Base-by-base conservation (phyloP, 2,888 invertebrate genomes). In the Rutpela maculata region DNA sequence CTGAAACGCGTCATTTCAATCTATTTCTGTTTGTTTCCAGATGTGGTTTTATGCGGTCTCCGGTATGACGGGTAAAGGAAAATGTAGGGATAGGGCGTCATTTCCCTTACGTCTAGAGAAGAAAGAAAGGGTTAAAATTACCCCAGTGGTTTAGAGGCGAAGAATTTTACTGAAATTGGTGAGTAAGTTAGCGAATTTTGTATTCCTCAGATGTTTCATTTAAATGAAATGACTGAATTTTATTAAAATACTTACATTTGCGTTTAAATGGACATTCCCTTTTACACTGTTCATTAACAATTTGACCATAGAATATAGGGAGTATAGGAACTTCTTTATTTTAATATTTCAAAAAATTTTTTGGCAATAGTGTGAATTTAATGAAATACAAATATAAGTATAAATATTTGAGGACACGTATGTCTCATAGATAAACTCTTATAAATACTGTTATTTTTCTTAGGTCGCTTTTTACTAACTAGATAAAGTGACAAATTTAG, bases 141-240 rank as follows among this genome's bases (percentile, higher is more conserved):
- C 81, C 82, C 82, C 17, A 66, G 81, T 68, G 79, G 79, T 77
- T 79, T 78, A 74, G 67, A 79, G 79, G 80, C 79, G 80, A 83
- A 84, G 82, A 82, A 84, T 82, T 81, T 80, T 74, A 73, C 65
- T 77, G 78, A 74, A 78, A 78, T 74, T 77, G 80, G 81, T 66
- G 78, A 78, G 79, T 76, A 81, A 81, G 78, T 79, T 82, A 82
- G 80, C 82, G 79, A 83, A 82, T 83, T 83, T 82, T 74, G 80
- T 84, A 83, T 84, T 84, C 83, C 83, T 84, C 84, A 83, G 84
- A 84, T 84, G 84, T 83, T 84, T 84, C 82, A 72, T 72, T 72
- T 63, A 72, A 72, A 72, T 63, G 72, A 60, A 60, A 72, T 35
- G 72, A 22, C 70, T 60, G 63, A 50, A 55, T 72, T 72, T 72